Percentiles rank a stretch among this genome's conserved stretches.
Evolutionary conservation across 1,140 invertebrate species (phyloP).

Genomic region (Scaptomyza pallida): DNA sequence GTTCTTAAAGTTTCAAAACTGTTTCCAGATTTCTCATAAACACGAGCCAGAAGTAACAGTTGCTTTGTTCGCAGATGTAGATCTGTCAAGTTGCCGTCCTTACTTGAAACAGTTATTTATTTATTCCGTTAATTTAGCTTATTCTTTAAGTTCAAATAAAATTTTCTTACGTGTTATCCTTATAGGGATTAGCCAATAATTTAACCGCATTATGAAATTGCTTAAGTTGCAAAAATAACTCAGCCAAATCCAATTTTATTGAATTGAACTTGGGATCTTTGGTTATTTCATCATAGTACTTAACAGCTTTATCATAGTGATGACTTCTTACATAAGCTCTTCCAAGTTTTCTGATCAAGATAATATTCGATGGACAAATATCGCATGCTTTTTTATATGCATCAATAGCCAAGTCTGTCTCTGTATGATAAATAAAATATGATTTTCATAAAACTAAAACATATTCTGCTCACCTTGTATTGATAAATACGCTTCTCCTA

Average conservation of each 20-base stretch:
- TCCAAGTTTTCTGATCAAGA: conserved; percentile 95
- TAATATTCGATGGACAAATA: conserved; percentile 91
- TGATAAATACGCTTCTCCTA: conserved; percentile 97
- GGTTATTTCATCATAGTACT: conserved; percentile 95
- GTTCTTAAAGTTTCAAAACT: conserved; percentile 86
- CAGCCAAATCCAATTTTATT: conserved; percentile 92
- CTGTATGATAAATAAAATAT: conserved; percentile 83
- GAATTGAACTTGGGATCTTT: conserved; percentile 89
- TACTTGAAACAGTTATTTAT: conserved; percentile 41
- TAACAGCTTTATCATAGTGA: conserved; percentile 95
- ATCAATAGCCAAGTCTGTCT: conserved; percentile 91
- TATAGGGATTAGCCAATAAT: conserved; percentile 86
- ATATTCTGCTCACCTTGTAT: conserved; percentile 88
- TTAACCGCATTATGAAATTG: conserved; percentile 95
- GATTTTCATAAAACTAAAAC: too few relatives aligned
- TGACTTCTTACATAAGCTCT: conserved; percentile 96
- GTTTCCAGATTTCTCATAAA: conserved; percentile 88
- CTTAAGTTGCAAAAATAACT: conserved; percentile 93
- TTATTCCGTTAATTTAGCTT: too few relatives aligned
- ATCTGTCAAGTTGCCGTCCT: conserved; percentile 84
- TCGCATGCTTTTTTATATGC: conserved; percentile 94
- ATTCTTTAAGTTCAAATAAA: background rate
- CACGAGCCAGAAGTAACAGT: conserved; percentile 87
- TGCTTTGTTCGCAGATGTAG: conserved; percentile 88
- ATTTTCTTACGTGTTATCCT: conserved; percentile 65